Percentiles rank a stretch among this genome's conserved stretches.
These are phyloP conservation scores for Orchestes rusci DNA, from an alignment of 2,888 invertebrate species.

Conservation along the genomic window DNA sequence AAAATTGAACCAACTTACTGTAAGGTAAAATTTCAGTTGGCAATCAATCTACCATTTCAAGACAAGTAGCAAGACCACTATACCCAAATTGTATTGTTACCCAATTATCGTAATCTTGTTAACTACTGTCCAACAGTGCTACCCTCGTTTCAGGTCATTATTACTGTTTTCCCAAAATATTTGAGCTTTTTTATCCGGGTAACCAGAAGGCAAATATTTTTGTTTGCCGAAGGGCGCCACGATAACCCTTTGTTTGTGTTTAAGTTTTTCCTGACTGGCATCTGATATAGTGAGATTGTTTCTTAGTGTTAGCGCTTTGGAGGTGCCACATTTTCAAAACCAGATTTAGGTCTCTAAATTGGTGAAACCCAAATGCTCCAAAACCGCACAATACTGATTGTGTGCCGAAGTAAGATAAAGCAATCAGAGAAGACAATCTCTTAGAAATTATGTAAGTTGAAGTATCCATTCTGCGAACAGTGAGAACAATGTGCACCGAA, in stretches of 20 bases:
- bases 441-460: conserved; percentile 46
- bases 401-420: conserved; percentile 39
- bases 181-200: conserved; percentile 28
- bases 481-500: conserved; percentile 32
- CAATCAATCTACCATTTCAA: too few species aligned
- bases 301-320: too few species aligned
- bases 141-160: conserved; percentile 14
- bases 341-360: too few species aligned
- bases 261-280: not conserved
- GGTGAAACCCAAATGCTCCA: too few species aligned
- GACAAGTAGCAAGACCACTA: too few species aligned
- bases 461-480: conserved; percentile 44
- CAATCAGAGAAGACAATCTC: conserved; percentile 42
- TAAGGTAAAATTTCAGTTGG: too few species aligned
- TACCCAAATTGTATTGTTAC: conserved; percentile 16
- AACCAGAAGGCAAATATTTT: conserved; percentile 28
- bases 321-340: too few species aligned
- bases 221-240: conserved; percentile 33
- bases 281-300: too few species aligned
- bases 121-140: conserved; percentile 15
- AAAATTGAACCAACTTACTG: too few species aligned
- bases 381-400: conserved; percentile 30
- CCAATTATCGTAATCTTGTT: conserved; percentile 17
- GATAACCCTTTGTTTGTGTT: conserved; percentile 11
- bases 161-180: conserved; percentile 27